Percentiles rank a stretch among this genome's conserved stretches.
Evolutionary conservation across 2,888 invertebrate genomes (phyloP).

Genomic region (Rapana venosa): DNA sequence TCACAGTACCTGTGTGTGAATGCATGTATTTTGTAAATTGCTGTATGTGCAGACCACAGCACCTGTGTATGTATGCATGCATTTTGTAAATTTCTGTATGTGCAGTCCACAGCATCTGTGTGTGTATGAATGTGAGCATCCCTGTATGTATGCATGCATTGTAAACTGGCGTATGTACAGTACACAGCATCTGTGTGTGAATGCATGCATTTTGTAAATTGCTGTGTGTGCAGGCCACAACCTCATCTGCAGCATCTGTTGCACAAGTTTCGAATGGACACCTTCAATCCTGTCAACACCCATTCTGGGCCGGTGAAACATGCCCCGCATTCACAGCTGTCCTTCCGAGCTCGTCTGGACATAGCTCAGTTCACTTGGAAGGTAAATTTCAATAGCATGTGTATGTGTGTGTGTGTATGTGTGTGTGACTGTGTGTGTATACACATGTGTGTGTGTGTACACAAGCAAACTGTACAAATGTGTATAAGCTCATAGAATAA

Average conservation of each 20-base stretch:
- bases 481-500: background rate
- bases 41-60: no score
- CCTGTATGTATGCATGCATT: no score
- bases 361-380: slow-evolving; percentile 60
- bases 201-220: background rate
- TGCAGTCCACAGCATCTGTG: no score
- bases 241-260: slow-evolving; percentile 66
- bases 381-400: slow-evolving; percentile 38
- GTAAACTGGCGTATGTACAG: background rate
- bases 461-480: background rate
- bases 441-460: no score
- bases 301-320: slow-evolving; percentile 49
- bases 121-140: no score
- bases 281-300: slow-evolving; percentile 63
- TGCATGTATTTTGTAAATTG: no score
- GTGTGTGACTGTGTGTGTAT: no score
- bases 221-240: slow-evolving; percentile 59
- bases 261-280: slow-evolving; percentile 65
- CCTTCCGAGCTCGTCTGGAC: slow-evolving; percentile 62
- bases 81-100: no score
- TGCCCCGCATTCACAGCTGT: slow-evolving; percentile 59
- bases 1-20: no score
- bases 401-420: no score
- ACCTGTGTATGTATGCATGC: no score
- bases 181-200: background rate